These are phyloP conservation scores for Lissonota sp. DNA, from an alignment of 2,888 invertebrate species.

Conservation along the genomic window DNA sequence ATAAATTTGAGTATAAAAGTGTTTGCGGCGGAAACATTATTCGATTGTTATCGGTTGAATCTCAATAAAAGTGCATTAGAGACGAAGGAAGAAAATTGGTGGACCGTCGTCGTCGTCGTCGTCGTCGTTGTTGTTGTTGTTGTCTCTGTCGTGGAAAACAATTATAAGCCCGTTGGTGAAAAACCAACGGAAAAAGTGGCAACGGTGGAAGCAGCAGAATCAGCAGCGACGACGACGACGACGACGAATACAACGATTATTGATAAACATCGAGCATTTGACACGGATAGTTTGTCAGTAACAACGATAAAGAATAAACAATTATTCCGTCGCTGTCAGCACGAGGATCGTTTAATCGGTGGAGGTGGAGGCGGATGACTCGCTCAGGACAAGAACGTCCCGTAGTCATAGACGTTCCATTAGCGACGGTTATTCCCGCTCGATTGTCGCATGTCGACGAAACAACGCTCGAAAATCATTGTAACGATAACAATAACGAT, in stretches of 20 bases:
- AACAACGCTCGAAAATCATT: conserved; percentile 8
- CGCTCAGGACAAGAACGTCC: conserved; percentile 75
- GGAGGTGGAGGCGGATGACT: conserved; percentile 81
- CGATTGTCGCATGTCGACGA: conserved; percentile 21
- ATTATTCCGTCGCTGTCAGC: conserved; percentile 20
- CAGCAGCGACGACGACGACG: neutral
- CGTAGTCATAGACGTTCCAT: conserved; percentile 80
- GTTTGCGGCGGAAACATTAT: no score
- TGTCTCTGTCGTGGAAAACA: no score
- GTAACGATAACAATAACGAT: neutral
- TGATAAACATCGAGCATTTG: neutral
- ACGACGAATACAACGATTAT: neutral
- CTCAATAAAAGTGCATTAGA: neutral
- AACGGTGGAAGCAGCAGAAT: conserved; percentile 22
- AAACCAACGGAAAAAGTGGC: conserved; percentile 11
- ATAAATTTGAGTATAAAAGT: neutral
- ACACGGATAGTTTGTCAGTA: conserved; percentile 13
- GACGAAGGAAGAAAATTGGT: neutral
- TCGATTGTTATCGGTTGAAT: no score
- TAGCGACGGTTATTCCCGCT: conserved; percentile 60
- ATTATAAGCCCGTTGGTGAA: no score
- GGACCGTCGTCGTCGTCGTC: neutral
- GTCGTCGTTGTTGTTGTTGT: no score
- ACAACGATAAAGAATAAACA: conserved; percentile 1
- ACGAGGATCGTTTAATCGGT: conserved; percentile 52